These are phyloP conservation scores for Chloroceryle aenea DNA, from an alignment of 2,113 vertebrate species.

Conservation along the genomic window DNA sequence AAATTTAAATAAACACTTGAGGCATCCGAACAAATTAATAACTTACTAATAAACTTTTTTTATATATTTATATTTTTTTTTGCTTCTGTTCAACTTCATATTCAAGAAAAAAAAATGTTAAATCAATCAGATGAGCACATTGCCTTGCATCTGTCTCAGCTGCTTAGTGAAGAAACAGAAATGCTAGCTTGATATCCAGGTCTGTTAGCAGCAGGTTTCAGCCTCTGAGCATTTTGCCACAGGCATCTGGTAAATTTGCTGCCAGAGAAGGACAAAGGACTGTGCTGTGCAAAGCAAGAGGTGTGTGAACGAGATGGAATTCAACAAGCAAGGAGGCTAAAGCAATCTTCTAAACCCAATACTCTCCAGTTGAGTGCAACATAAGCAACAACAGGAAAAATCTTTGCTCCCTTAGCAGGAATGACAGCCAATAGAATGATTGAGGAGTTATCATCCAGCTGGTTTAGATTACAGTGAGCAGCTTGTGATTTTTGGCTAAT, in stretches of 20 bases:
- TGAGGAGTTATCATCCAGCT: neutral
- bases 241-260: neutral
- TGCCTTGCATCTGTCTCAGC: neutral
- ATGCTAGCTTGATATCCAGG: neutral
- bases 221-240: neutral
- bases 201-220: neutral
- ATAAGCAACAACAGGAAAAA: neutral
- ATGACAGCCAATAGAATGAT: neutral
- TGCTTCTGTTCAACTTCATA: neutral
- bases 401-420: neutral
- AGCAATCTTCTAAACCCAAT: neutral
- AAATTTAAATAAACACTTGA: neutral
- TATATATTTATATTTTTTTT: neutral
- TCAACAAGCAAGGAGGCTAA: neutral
- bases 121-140: neutral
- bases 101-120: neutral
- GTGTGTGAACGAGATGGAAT: neutral
- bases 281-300: neutral
- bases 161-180: neutral
- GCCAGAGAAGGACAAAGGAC: neutral
- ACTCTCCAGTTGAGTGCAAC: neutral
- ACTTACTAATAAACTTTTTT: neutral
- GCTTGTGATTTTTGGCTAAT: neutral
- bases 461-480: neutral
- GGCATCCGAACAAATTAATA: neutral